Evolutionary conservation across 2,113 vertebrate species (phyloP), one percentile per base, ranked within the genome.

Genomic region (Perccottus glenii): DNA sequence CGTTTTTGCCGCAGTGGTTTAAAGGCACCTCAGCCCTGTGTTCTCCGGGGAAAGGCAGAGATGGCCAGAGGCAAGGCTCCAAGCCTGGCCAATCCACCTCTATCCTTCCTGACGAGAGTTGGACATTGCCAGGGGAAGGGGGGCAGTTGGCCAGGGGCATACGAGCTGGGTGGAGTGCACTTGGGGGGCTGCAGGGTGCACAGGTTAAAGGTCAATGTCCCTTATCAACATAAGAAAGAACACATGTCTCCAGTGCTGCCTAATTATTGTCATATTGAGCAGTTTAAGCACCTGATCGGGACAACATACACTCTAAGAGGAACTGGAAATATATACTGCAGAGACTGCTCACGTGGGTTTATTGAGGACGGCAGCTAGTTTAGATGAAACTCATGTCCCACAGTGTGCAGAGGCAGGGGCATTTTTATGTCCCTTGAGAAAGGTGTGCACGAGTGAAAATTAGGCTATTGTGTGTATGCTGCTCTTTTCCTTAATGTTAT

Each of bases 1-100:
- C 81, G 81, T 87, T 87, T 92, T 93, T 93, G 92, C 92, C 90
- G 93, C 93, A 94, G 92, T 94, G 91, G 90, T 92, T 92, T 93
- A 92, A 92, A 92, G 91, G 90, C 86, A 92, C 90, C 92, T 90
- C 92, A 76, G 83, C 86, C 82, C 85, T 87, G 81, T 84, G 87
- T 88, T 88, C 90, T 86, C 85, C 70, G 47, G 89, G 90, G 90
- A 90, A 82, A 84, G 83, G 84, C 61, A 82, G 77, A 84, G 87
- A 92, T 86, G 88, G 90, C 91, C 86, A 81, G 77, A 91, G 92
- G 92, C 89, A 50, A 87, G 52, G 89, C 88, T 92, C 78, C 79
- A 77, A 89, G 88, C 82, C 85, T 84, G 82, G 82, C 82, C 79
- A 70, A 50, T 61, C 67, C 78, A 65, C 78, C 73, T 53, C 81